Evolutionary conservation across 1,140 invertebrate species (phyloP), one percentile per base, ranked within the genome.

Genomic region (Wiebesia pumilae): DNA sequence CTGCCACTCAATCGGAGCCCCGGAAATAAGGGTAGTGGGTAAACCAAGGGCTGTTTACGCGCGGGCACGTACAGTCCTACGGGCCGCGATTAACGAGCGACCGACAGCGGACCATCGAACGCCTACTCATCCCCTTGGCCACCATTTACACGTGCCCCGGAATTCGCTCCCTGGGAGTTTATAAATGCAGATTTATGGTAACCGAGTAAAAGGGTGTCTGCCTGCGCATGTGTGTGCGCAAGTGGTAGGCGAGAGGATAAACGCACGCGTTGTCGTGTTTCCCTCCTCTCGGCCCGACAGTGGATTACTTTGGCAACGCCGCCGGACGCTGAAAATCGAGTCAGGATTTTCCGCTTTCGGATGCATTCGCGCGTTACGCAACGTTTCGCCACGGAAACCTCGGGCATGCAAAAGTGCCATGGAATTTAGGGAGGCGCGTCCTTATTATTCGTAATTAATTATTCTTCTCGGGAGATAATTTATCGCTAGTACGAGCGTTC

Each of bases 151-250:
- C 51, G n/a, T 30, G 19, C 27, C 51, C 27, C 75, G 75, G 40
- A 47, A 3, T 35, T 40, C 69, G 35, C 35, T 1, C 19, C 35
- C 69, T 10, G 40, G 12, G 51, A 73, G 67, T 69, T 85, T 80
- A 85, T 71, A 80, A 85, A 81, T 85, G 65, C 79, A 80, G 84
- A 85, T 85, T 85, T 85, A 85, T 62, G 77, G 38, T 43, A 40
- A 75, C 38, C 4, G 38, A n/a, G 19, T 38, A 14, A 71, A 38
- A 21, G 35, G 35, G 33, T 69, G n/a, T n/a, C n/a, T n/a, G n/a
- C n/a, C n/a, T n/a, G n/a, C n/a, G n/a, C n/a, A n/a, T n/a, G n/a
- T n/a, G n/a, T 33, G 19, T 4, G 69, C n/a, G 69, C 69, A 19
- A 4, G 30, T 9, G 35, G 1, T 6, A 9, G 35, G 33, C 35